Conservation (phyloP, 2,888 invertebrate species). For the Dicranocentrus wangi region DNA sequence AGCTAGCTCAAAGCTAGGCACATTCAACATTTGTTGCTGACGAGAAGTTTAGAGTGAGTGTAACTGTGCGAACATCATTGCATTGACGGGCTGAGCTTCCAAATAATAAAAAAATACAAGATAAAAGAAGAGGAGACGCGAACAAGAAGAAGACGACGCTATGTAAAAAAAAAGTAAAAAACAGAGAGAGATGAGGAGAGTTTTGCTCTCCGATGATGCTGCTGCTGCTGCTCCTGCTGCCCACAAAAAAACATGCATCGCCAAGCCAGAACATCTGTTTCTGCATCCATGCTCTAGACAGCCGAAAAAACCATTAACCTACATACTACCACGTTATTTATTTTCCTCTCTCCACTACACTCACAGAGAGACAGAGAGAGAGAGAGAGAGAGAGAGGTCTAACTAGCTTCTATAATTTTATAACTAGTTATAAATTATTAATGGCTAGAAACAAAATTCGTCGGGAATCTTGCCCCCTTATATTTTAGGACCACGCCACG, state of each 20-base stretch:
- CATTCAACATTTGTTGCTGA: neutral
- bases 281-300: slow-evolving; percentile 59
- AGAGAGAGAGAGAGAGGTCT: too few relatives aligned
- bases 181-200: neutral
- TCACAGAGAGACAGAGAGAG: slow-evolving; percentile 11
- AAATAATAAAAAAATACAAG: slow-evolving; percentile 2
- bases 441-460: slow-evolving; percentile 7
- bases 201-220: neutral
- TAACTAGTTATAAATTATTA: slow-evolving; percentile 48
- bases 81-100: too few relatives aligned
- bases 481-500: too few relatives aligned
- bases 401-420: slow-evolving; percentile 41
- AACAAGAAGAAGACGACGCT: too few relatives aligned
- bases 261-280: slow-evolving; percentile 41
- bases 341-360: slow-evolving; percentile 27
- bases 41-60: neutral
- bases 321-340: slow-evolving; percentile 39
- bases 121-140: slow-evolving; percentile 11
- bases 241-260: slow-evolving; percentile 10
- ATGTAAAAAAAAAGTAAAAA: too few relatives aligned
- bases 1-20: too few relatives aligned
- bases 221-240: too few relatives aligned
- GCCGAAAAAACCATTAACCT: slow-evolving; percentile 60
- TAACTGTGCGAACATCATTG: too few relatives aligned
- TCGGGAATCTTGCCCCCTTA: too few relatives aligned